Conservation (phyloP, 2,888 invertebrate genomes). For the Cryptus armator region DNA sequence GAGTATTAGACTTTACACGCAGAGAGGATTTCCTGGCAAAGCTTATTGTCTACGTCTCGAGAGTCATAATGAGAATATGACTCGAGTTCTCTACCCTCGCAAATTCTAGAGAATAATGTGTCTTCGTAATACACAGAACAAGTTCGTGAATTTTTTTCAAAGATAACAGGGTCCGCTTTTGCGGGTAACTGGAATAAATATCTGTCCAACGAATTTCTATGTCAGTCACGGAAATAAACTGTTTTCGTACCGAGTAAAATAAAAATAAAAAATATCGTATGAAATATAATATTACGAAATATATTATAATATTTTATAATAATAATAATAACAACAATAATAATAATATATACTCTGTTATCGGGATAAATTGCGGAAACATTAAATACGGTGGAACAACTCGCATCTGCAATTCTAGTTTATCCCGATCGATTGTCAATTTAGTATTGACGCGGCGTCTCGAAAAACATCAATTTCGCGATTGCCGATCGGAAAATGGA, state of each 20-base stretch:
- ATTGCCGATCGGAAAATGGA: background rate
- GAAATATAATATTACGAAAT: too few relatives aligned
- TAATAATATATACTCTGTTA: background rate
- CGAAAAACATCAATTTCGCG: background rate
- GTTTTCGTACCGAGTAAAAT: too few relatives aligned
- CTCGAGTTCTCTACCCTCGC: background rate
- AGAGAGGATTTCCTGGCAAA: background rate
- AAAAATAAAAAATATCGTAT: too few relatives aligned
- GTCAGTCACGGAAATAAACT: too few relatives aligned
- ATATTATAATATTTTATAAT: too few relatives aligned
- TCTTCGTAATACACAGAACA: background rate
- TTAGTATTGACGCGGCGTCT: background rate
- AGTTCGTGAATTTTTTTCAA: too few relatives aligned
- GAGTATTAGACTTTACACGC: constrained; percentile 3
- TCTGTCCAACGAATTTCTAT: too few relatives aligned
- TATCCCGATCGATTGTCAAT: background rate
- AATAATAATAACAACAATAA: too few relatives aligned
- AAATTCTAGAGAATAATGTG: background rate
- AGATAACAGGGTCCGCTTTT: too few relatives aligned
- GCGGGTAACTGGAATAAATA: too few relatives aligned
- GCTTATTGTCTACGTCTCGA: background rate
- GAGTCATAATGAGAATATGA: background rate
- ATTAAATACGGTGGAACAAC: background rate
- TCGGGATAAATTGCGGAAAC: background rate
- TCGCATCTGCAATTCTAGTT: background rate